These are phyloP conservation scores for Paramacrobiotus metropolitanus DNA, from an alignment of 1,140 invertebrate species.

Conservation along the genomic window DNA sequence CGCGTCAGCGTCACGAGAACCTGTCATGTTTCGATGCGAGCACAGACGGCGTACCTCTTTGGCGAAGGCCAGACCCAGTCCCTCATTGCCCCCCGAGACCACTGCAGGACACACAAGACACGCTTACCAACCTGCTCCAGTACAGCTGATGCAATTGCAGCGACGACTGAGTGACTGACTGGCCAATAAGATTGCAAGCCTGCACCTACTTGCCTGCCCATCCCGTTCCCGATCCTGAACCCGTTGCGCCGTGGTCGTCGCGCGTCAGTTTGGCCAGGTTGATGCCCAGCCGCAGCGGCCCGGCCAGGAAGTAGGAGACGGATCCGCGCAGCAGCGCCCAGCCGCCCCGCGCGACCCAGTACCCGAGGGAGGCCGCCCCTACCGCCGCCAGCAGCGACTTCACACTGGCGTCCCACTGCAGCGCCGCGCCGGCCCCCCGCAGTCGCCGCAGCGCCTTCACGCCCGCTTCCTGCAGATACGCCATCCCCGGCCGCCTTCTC, in stretches of 20 bases:
- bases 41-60: neutral
- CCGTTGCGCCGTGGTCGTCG: no score
- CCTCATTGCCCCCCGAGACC: neutral
- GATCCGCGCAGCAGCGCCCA: neutral
- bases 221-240: no score
- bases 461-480: no score
- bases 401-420: neutral
- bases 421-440: no score
- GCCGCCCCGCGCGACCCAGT: neutral
- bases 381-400: neutral
- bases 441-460: no score
- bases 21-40: neutral
- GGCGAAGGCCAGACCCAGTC: neutral
- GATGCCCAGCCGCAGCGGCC: neutral
- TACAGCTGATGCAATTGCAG: neutral
- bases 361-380: neutral
- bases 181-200: neutral
- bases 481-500: no score
- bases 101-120: neutral
- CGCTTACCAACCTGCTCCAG: no score
- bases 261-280: neutral
- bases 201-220: neutral
- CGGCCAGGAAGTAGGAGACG: neutral
- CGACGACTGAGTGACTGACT: neutral
- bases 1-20: neutral